phyloP scores from a whole-genome alignment of 2,888 invertebrate species.

The Lydus trimaculatus region DNA sequence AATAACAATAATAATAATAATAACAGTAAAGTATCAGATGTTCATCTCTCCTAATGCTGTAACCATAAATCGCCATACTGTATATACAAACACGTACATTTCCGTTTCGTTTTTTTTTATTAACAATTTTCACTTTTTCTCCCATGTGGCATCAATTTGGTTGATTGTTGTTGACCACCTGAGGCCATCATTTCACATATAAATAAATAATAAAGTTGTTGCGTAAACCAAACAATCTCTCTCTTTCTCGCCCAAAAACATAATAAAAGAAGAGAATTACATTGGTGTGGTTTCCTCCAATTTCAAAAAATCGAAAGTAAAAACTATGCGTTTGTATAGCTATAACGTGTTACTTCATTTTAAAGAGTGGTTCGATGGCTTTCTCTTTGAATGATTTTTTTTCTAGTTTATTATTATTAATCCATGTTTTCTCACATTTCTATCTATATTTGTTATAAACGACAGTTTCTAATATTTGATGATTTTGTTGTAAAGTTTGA shows the following conservation, averaged over 20 bases:
- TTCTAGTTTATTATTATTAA: slow-evolving; percentile 33
- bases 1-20: no score
- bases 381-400: slow-evolving; percentile 41
- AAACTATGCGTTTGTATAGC: background rate
- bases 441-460: background rate
- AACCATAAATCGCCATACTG: no score
- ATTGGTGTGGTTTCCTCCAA: background rate
- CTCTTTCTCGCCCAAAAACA: no score
- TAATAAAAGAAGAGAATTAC: background rate
- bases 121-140: no score
- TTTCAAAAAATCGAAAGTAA: background rate
- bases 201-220: background rate
- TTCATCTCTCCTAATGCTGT: no score
- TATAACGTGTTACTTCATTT: slow-evolving; percentile 44
- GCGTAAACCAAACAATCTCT: background rate
- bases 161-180: background rate
- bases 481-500: background rate
- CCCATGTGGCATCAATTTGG: background rate
- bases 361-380: slow-evolving; percentile 41
- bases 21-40: no score
- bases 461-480: no score
- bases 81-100: no score
- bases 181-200: background rate
- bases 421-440: slow-evolving; percentile 27
- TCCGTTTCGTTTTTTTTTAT: no score